Base-by-base conservation (phyloP, 1,140 invertebrate species). In the Leucophenga varia region DNA sequence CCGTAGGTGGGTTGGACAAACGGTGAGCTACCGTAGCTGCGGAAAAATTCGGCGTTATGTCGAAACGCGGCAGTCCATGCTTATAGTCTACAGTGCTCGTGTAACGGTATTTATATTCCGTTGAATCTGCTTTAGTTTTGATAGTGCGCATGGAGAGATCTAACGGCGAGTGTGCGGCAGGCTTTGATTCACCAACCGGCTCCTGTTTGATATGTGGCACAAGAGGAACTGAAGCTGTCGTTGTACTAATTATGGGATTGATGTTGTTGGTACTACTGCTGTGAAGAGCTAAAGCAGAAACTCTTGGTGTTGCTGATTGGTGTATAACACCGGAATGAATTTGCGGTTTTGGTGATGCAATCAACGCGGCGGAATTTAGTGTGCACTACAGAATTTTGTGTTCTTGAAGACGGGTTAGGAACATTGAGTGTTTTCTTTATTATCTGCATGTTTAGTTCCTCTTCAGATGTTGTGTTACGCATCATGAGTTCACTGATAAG, bases 61-160 rank as follows among this genome's bases (percentile, higher is more conserved):
- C 82, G 2, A 85, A 79, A 54, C 84, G 36, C 1, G 70, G 70
- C 18, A 72, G 31, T 5, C 59, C 57, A 1, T 17, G 37, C 30
- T 46, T 52, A 19, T 47, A 45, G 8, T 46, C 47, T 16, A 14
- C 18, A 1, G 47, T 10, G 19, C 22, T 21, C 12, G 19, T 14
- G 3, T 52, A 42, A 36, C 59, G 59, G 39, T 88, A 86, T 57
- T 89, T 86, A 59, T 86, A 82, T 1, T 86, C 85, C 1, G 90
- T 91, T 1, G 89, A 91, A 72, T 92, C 89, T 0, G 89, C 89
- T 1, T 88, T 86, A 28, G 89, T 90, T 59, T 89, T 85, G 0
- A 92, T 85, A 0, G 89, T 91, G 67, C 91, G 91, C 25, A 92
- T 88, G 0, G 89, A 91, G 10, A 92, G 77, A 74, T 93, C 90